Evolutionary conservation across 1,140 invertebrate species (phyloP), one percentile per base, ranked within the genome.

Genomic region (Achroia grisella): DNA sequence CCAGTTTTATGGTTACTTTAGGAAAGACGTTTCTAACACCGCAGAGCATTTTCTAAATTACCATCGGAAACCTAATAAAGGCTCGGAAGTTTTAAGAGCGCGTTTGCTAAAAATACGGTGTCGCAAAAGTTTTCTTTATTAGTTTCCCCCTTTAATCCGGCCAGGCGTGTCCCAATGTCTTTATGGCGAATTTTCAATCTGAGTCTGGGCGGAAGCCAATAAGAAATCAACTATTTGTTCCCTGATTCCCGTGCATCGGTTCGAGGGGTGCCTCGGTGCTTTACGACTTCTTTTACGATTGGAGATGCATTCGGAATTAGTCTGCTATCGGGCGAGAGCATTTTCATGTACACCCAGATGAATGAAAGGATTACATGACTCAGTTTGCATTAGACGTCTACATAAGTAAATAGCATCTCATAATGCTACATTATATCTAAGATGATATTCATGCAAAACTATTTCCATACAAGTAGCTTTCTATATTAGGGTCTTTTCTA

Each of bases 231-330:
- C 71, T 80, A 80, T 84, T 84, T 80, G 71, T 78, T 68, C 74
- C 75, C 68, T 77, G 76, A 77, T 74, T 74, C 72, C 56, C 65
- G 71, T 74, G 75, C 77, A 79, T 76, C 66, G 68, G 62, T 71
- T 70, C 59, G 69, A 74, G 72, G 75, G 78, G 74, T 66, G 67
- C 54, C 51, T 62, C 66, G 70, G 52, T 80, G 73, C 76, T 84
- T 84, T 84, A 84, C 80, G 80, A 82, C 76, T 76, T 72, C 74
- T 84, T 84, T 84, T 84, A 84, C 80, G 80, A 82, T 80, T 82
- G 69, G 65, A 82, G 80, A 76, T 84, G 80, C 80, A 84, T 84
- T 82, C 73, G 60, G 67, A 84, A 84, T 84, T 82, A 84, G 76
- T 75, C 64, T 63, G 66, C 58, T 23, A 23, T 23, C 17, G 66